Conservation (phyloP, 2,888 invertebrate species). For the Cheiracanthium punctorium region DNA sequence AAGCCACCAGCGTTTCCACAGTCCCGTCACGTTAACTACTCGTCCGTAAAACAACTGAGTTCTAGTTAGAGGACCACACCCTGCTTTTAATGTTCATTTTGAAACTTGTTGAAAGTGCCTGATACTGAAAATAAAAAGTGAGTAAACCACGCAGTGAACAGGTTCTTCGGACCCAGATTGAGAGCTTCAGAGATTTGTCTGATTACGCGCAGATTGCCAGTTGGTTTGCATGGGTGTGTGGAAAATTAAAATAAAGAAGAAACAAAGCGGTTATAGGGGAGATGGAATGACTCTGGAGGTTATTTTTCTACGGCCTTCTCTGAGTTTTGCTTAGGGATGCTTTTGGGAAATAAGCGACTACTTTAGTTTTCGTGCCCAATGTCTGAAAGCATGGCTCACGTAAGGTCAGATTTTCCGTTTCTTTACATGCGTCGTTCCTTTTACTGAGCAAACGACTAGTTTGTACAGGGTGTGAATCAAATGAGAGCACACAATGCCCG, state of each 20-base stretch:
- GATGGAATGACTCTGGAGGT: no score
- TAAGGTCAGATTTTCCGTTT: no score
- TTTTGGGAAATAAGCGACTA: no score
- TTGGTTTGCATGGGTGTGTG: slow-evolving; percentile 8
- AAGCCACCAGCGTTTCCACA: not conserved
- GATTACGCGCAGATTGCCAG: not conserved
- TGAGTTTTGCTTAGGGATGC: no score
- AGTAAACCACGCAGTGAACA: not conserved
- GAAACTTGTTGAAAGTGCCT: slow-evolving; percentile 12
- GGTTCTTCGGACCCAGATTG: not conserved
- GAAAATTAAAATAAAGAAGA: not conserved
- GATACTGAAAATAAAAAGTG: not conserved
- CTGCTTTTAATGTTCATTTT: not conserved
- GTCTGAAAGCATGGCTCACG: no score
- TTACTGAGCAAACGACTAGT: no score
- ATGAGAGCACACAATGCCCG: no score
- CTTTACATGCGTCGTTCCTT: no score
- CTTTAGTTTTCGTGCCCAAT: no score
- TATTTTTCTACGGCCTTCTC: no score
- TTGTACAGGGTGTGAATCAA: no score
- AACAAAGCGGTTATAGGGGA: not conserved
- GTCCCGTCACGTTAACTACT: not conserved
- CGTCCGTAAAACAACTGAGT: not conserved
- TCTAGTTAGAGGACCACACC: slow-evolving; percentile 5
- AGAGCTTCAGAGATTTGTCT: slow-evolving; percentile 10